Evolutionary conservation across 2,888 invertebrate species (phyloP).

Genomic region (Netelia melanura): DNA sequence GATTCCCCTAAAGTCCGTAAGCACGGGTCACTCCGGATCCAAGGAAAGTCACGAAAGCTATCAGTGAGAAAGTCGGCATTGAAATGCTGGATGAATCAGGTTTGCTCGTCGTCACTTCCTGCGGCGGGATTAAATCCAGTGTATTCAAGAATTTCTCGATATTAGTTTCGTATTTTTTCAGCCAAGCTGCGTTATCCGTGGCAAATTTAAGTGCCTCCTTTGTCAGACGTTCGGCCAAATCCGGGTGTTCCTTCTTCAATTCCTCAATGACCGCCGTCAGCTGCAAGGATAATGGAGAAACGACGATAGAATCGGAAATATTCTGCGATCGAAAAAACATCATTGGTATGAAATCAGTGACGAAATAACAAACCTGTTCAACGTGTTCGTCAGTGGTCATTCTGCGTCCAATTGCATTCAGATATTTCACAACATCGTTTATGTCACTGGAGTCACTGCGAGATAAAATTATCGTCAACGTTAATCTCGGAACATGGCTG

Average conservation of each 20-base stretch:
- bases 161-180: constrained; percentile 6
- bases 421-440: constrained; percentile 7
- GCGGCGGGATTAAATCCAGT: not conserved
- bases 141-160: constrained; percentile 6
- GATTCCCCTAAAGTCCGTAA: not conserved
- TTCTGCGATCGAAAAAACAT: not conserved
- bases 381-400: constrained; percentile 53
- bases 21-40: too few species aligned
- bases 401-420: constrained; percentile 42
- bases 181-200: constrained; percentile 47
- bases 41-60: too few species aligned
- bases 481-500: not conserved
- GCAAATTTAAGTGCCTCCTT: constrained; percentile 13
- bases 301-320: not conserved
- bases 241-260: not conserved
- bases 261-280: not conserved
- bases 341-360: not conserved
- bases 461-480: not conserved
- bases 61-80: not conserved
- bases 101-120: not conserved
- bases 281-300: not conserved
- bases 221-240: not conserved
- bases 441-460: not conserved
- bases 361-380: constrained; percentile 39
- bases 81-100: not conserved